These are phyloP conservation scores for Potorous gilbertii DNA, from an alignment of 2,797 vertebrate species.

Conservation along the genomic window DNA sequence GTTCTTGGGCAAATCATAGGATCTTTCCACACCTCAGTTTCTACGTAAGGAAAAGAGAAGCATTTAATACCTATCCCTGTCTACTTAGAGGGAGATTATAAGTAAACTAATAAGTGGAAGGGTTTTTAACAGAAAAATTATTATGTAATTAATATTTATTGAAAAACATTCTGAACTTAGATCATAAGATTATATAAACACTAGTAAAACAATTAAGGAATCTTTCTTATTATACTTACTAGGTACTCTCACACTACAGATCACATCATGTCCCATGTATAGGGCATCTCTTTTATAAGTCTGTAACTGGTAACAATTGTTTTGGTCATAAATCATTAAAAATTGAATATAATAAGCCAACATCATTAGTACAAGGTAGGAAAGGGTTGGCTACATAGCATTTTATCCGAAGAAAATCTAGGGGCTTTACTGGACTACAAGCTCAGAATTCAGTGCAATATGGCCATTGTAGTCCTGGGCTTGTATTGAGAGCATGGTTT, in stretches of 20 bases:
- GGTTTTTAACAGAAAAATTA: constrained; percentile 16
- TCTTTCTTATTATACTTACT: background rate
- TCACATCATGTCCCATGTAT: background rate
- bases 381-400: background rate
- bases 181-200: constrained; percentile 7
- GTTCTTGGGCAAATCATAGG: background rate
- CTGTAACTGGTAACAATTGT: background rate
- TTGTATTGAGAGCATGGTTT: background rate
- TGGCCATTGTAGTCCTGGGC: background rate
- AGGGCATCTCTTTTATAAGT: background rate
- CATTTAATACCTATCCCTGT: constrained; percentile 11
- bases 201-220: background rate
- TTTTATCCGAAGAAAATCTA: background rate
- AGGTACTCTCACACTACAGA: background rate
- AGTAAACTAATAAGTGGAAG: background rate
- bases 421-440: background rate
- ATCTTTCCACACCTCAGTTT: background rate
- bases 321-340: background rate
- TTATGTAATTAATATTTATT: background rate
- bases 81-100: constrained; percentile 6
- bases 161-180: constrained; percentile 33
- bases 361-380: background rate
- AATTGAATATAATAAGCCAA: background rate
- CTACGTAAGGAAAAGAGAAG: background rate
- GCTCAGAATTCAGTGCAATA: background rate